Evolutionary conservation across 2,888 invertebrate species (phyloP), one percentile per base, ranked within the genome.

Genomic region (Acholoe squamosa): DNA sequence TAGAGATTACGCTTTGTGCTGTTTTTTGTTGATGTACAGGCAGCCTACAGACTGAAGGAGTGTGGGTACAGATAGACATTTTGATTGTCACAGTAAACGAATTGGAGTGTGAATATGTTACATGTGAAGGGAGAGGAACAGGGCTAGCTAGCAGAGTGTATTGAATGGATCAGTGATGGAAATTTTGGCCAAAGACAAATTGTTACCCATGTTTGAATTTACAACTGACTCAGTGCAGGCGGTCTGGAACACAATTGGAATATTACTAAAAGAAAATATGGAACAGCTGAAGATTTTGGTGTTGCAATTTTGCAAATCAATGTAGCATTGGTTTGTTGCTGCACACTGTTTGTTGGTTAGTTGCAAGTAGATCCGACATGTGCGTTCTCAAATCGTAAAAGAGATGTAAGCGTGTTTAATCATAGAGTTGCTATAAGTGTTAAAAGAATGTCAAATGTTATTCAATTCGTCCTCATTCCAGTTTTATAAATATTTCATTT

Each of bases 191-290:
- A 19, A 84, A n/a, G 34, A n/a, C n/a, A 84, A 84, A 12, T 22
- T 25, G 19, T 77, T 77, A 43, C 5, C 3, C 43, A 43, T 43
- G 31, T n/a, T 51, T 51, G 84, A 84, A 84, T 16, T 25, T 33
- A 51, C 43, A 43, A 51, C 43, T 84, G 51, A 84, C 0, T 34
- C 22, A 51, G 54, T 14, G 14, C 56, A 54, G 86, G 86, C 86
- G 86, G 86, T 86, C 86, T 86, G 52, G 86, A 86, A 86, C 86
- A 86, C 86, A 86, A 86, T 86, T 86, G 86, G 86, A 54, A 86
- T 86, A 54, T 52, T 54, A 16, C 14, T 12, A 86, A 22, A 56
- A 52, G 10, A 61, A 61, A 43, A 43, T 43, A 43, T 61, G 19
- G 19, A 61, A 61, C 61, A 61, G 61, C 61, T 61, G 61, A 61